These are phyloP conservation scores for Astreopora myriophthalma DNA, from an alignment of 64 coral and sea anemone species.

Conservation along the genomic window DNA sequence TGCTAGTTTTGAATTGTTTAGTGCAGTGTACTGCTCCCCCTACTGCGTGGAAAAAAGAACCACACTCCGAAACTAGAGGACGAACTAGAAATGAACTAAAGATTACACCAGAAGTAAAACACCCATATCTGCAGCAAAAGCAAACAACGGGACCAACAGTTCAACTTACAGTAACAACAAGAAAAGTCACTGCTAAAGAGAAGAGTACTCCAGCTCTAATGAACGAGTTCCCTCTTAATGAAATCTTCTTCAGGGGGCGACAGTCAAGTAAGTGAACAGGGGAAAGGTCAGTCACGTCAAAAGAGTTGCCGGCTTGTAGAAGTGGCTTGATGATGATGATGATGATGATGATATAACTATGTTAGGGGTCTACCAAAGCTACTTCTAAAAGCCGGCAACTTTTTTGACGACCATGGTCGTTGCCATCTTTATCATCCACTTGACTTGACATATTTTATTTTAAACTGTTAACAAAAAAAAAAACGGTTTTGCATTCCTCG, in stretches of 20 bases:
- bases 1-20: constrained; percentile 21
- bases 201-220: neutral
- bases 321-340: too few species aligned
- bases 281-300: neutral
- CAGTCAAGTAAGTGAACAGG: constrained; percentile 13
- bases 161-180: neutral
- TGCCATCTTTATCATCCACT: too few species aligned
- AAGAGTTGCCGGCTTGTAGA: too few species aligned
- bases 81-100: neutral
- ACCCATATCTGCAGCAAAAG: neutral
- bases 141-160: neutral
- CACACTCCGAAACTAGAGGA: neutral
- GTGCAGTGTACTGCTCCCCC: neutral
- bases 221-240: constrained; percentile 19
- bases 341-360: too few species aligned
- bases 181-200: neutral
- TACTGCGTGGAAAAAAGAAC: neutral
- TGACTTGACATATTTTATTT: too few species aligned
- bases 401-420: too few species aligned
- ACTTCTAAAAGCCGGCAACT: too few species aligned
- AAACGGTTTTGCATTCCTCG: too few species aligned
- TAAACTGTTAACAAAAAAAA: too few species aligned
- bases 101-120: neutral
- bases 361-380: too few species aligned
- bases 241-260: constrained; percentile 7